A percentile compares a stretch with the other conserved stretches of the same genome.
phyloP scores from a whole-genome alignment of 2,113 vertebrate genomes.

The Grus americana region DNA sequence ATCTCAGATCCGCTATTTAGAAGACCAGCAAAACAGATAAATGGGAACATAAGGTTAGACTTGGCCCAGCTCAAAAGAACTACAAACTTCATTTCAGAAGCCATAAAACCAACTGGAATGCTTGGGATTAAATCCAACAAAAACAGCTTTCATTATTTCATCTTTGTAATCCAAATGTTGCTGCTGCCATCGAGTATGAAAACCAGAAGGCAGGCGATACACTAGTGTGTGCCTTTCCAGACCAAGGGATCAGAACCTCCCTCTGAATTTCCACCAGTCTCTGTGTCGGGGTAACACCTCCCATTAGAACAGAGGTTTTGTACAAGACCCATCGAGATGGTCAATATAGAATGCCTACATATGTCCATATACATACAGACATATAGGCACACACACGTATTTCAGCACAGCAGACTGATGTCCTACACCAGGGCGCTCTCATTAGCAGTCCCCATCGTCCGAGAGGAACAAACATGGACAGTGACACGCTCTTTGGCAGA shows the following conservation, averaged over 20 bases:
- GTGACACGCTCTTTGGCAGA: background rate
- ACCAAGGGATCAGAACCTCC: background rate
- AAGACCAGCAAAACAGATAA: conserved; percentile 46
- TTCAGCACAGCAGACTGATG: background rate
- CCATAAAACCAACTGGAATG: conserved; percentile 56
- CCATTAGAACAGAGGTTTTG: background rate
- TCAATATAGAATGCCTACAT: background rate
- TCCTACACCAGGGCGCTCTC: background rate
- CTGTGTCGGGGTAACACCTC: rapidly evolving
- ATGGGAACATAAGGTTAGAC: conserved; percentile 42
- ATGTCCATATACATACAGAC: too few relatives aligned
- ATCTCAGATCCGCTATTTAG: conserved; percentile 13
- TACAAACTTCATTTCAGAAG: conserved; percentile 37
- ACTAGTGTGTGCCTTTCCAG: background rate
- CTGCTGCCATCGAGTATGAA: background rate
- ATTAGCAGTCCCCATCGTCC: rapidly evolving
- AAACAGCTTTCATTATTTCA: conserved; percentile 41
- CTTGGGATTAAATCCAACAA: conserved; percentile 25
- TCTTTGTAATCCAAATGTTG: background rate
- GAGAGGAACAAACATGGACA: background rate
- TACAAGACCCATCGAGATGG: background rate
- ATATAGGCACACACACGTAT: rapidly evolving
- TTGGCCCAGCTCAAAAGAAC: conserved; percentile 7
- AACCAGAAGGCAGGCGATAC: conserved; percentile 7
- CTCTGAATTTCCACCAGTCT: background rate